These are phyloP conservation scores for Megaptera novaeangliae DNA, from an alignment of 2,113 vertebrate genomes.

Conservation along the genomic window DNA sequence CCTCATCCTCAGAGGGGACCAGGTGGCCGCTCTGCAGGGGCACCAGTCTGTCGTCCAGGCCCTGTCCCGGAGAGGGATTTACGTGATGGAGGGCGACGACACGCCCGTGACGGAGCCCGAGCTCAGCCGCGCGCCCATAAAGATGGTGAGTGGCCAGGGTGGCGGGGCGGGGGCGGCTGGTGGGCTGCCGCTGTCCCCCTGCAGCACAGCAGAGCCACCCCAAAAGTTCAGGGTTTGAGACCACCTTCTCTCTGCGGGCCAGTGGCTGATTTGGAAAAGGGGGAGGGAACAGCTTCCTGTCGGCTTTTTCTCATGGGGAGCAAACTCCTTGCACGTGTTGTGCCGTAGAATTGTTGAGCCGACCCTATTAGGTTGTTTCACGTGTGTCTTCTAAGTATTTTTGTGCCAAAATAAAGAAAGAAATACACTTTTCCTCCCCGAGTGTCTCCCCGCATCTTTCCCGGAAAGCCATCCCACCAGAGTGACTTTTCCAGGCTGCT, in stretches of 20 bases:
- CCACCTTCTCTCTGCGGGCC: fast-evolving
- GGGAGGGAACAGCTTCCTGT: neutral
- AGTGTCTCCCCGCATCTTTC: neutral
- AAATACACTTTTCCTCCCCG: too few relatives aligned
- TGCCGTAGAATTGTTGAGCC: fast-evolving
- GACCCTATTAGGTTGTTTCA: fast-evolving
- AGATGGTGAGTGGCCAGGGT: slow-evolving; percentile 87
- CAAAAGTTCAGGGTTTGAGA: fast-evolving
- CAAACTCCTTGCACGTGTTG: neutral
- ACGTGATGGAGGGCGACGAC: slow-evolving; percentile 92
- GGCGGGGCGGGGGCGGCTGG: too few relatives aligned
- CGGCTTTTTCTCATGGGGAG: neutral
- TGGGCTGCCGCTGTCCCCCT: neutral
- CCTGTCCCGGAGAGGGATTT: slow-evolving; percentile 91
- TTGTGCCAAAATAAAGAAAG: neutral
- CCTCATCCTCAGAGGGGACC: slow-evolving; percentile 91
- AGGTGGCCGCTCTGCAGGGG: slow-evolving; percentile 87
- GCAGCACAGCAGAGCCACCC: neutral
- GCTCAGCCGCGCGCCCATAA: slow-evolving; percentile 89
- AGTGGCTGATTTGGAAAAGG: fast-evolving
- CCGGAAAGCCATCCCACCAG: fast-evolving
- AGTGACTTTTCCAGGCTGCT: fast-evolving
- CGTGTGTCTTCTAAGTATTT: fast-evolving
- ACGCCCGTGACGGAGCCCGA: slow-evolving; percentile 89
- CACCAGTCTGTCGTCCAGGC: slow-evolving; percentile 93